Conservation (phyloP, 2,888 invertebrate species). For the Tinea trinotella region DNA sequence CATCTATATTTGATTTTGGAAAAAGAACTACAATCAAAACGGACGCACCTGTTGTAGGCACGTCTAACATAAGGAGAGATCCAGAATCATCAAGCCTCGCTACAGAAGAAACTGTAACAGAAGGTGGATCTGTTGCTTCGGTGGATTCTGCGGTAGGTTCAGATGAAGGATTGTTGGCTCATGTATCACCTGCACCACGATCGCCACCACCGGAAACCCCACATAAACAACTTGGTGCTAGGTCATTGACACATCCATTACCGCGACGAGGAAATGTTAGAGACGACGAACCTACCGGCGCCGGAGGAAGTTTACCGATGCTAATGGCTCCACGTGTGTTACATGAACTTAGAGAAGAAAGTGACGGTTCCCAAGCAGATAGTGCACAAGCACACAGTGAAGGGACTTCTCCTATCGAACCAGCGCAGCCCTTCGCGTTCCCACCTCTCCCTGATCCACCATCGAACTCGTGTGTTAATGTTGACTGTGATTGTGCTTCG, state of each 20-base stretch:
- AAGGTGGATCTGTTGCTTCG: constrained; percentile 69
- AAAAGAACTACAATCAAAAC: constrained; percentile 38
- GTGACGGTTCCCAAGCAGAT: constrained; percentile 66
- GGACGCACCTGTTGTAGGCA: constrained; percentile 30
- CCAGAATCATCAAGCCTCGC: constrained; percentile 40
- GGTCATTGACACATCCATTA: constrained; percentile 65
- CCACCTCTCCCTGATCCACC: constrained; percentile 63
- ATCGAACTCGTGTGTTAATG: constrained; percentile 48
- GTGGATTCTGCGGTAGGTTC: constrained; percentile 75
- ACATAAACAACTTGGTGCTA: constrained; percentile 63
- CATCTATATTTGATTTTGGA: constrained; percentile 58
- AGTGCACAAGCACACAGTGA: constrained; percentile 67
- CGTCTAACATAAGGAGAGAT: constrained; percentile 41
- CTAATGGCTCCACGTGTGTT: constrained; percentile 56
- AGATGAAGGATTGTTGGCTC: constrained; percentile 66
- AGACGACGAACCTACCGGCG: constrained; percentile 45
- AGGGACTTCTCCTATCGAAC: constrained; percentile 67
- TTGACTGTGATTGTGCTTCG: constrained; percentile 55
- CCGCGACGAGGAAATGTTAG: constrained; percentile 58
- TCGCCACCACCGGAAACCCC: constrained; percentile 60
- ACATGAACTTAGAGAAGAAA: constrained; percentile 62
- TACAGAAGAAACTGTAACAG: constrained; percentile 51
- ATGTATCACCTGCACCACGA: constrained; percentile 52
- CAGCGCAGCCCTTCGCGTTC: constrained; percentile 62
- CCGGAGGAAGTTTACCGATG: constrained; percentile 52